phyloP scores from a whole-genome alignment of 2,113 vertebrate genomes.

The Pachycephala philippinensis region DNA sequence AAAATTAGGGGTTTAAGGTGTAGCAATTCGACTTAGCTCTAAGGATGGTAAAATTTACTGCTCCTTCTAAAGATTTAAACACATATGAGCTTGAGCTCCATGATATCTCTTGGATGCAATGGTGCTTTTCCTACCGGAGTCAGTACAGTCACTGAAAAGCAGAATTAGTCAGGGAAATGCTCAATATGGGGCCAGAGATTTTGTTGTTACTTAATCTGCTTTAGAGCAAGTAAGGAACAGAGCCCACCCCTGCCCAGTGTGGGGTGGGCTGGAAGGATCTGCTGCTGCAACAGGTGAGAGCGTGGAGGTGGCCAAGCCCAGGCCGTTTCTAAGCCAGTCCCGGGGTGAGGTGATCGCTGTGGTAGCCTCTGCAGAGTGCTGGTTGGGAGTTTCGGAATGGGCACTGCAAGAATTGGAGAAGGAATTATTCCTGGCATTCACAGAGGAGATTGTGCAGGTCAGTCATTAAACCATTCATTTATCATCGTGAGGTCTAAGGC shows the following conservation, averaged over 20 bases:
- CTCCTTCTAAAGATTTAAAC: neutral
- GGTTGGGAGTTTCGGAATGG: neutral
- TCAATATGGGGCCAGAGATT: neutral
- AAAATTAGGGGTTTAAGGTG: neutral
- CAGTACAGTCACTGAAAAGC: neutral
- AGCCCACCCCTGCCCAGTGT: accelerated
- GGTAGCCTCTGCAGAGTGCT: neutral
- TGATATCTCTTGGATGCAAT: neutral
- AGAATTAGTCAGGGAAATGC: neutral
- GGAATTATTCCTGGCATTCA: neutral
- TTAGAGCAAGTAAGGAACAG: neutral
- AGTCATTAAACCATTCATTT: neutral
- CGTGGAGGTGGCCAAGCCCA: too few relatives aligned
- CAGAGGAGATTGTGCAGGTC: neutral
- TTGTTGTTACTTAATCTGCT: neutral
- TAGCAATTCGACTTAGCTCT: neutral
- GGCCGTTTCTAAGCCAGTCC: neutral
- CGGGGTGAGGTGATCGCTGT: neutral
- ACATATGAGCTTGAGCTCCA: neutral
- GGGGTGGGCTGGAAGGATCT: neutral
- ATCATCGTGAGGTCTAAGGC: neutral
- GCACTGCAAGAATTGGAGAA: neutral
- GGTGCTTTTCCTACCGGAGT: neutral
- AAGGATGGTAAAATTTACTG: neutral
- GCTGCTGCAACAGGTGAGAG: neutral